Evolutionary conservation across 2,797 vertebrate species (phyloP), one percentile per base, ranked within the genome.

Genomic region (Leuciscus waleckii): DNA sequence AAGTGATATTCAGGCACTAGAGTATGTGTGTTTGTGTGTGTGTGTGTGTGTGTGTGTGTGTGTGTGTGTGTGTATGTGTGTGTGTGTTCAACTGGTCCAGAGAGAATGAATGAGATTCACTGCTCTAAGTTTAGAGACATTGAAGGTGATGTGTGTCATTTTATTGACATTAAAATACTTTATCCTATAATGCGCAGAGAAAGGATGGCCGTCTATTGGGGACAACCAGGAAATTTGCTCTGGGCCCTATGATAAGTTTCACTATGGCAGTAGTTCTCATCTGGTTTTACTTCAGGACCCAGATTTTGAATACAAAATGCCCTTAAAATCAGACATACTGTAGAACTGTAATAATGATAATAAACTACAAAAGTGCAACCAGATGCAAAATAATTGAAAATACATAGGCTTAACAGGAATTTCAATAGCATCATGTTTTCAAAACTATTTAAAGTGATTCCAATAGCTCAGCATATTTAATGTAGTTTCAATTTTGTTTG

Each of bases 1-100:
- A 85, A 79, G 51, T 85, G 75, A 85, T 84, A 71, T 68, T 78
- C 35, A 35, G 46, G 49, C n/a, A 29, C 17, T 77, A 69, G 1
- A 67, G 54, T 56, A 21, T 23, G 54, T 56, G 54, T 65, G 61
- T n/a, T 23, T n/a, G 54, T n/a, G 54, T 58, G 54, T n/a, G 21
- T 56, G 54, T n/a, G 54, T 56, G 54, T 23, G 51, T 23, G 54
- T 6, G 71, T 39, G 41, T 14, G 65, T 67, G 14, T 49, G 46
- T 17, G 51, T 54, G 51, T 21, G 51, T 54, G 17, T 51, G 49
- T 8, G 51, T 54, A 19, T 54, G 17, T 54, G 9, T 61, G 58
- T 61, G 61, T 63, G 61, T 14, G 5, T n/a, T 46, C n/a, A 65
- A 5, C 37, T 71, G 35, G 37, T 65, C 23, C 5, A 39, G 43